Evolutionary conservation across 2,113 vertebrate genomes (phyloP).

Genomic region (Notiomystis cincta): DNA sequence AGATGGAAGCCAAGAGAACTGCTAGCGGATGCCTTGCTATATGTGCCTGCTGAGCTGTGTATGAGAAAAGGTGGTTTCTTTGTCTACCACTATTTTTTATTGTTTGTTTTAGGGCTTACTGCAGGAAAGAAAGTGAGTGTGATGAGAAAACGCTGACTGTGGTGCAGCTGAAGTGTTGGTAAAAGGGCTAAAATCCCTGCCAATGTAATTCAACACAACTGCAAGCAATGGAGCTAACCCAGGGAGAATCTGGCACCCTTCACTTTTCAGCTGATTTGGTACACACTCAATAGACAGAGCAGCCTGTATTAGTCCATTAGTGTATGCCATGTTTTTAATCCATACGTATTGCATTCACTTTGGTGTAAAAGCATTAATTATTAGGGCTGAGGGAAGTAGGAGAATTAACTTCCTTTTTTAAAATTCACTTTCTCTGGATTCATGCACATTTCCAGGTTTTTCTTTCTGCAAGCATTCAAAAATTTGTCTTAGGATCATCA

Average conservation of each 20-base stretch:
- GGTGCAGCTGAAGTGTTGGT: background rate
- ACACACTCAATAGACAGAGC: background rate
- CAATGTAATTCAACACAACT: slow-evolving; percentile 13
- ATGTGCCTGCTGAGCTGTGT: background rate
- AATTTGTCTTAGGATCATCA: background rate
- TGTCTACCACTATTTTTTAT: background rate
- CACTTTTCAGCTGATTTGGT: background rate
- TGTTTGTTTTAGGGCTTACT: background rate
- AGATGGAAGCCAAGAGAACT: background rate
- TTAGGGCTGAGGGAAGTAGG: background rate
- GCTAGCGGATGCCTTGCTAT: background rate
- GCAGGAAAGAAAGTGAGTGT: background rate
- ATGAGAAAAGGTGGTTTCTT: background rate
- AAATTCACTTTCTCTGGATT: background rate
- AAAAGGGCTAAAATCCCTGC: background rate
- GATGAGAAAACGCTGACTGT: background rate
- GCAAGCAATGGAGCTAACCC: background rate
- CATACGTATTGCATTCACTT: background rate
- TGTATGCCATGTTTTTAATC: background rate
- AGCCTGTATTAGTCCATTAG: background rate
- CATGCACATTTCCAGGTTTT: background rate
- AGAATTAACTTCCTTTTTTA: background rate
- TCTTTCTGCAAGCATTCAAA: background rate
- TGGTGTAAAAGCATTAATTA: background rate
- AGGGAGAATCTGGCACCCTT: background rate